Evolutionary conservation across 92 coral and sea anemone species (phyloP).

Genomic region (Porites evermanni): DNA sequence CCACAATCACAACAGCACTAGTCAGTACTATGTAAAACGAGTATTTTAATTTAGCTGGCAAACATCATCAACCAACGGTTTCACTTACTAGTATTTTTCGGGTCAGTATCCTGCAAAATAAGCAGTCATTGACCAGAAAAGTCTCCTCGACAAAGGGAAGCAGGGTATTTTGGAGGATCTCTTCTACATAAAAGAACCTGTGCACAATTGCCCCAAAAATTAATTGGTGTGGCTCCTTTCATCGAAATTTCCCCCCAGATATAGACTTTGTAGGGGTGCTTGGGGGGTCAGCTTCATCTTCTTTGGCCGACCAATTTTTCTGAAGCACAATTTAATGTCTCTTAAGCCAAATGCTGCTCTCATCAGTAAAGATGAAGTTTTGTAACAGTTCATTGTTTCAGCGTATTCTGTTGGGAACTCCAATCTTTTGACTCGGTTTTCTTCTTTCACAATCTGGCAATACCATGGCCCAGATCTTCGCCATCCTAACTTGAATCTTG

Average conservation of each 20-base stretch:
- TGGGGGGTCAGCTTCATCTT: neutral
- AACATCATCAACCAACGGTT: too few species aligned
- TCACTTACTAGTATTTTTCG: conserved; percentile 3
- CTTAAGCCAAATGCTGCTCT: neutral
- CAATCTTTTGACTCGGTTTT: conserved; percentile 20
- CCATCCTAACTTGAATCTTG: conserved; percentile 32
- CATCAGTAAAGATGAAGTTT: neutral
- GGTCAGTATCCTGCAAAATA: conserved; percentile 7
- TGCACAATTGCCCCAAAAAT: neutral
- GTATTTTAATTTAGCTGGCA: neutral
- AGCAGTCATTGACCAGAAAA: neutral
- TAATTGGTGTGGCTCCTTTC: neutral
- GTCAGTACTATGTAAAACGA: too few species aligned
- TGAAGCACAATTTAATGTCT: neutral
- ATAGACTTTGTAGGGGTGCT: neutral
- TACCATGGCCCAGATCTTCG: conserved; percentile 24
- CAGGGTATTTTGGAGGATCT: neutral
- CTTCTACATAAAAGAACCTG: neutral
- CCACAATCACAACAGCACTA: neutral
- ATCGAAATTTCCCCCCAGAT: too few species aligned
- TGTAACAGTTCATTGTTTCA: neutral
- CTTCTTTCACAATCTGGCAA: conserved; percentile 36
- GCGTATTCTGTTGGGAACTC: conserved; percentile 19
- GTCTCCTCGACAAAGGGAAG: neutral
- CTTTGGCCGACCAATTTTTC: neutral